Evolutionary conservation across 1,140 invertebrate species (phyloP).

Genomic region (Drosophila varians): DNA sequence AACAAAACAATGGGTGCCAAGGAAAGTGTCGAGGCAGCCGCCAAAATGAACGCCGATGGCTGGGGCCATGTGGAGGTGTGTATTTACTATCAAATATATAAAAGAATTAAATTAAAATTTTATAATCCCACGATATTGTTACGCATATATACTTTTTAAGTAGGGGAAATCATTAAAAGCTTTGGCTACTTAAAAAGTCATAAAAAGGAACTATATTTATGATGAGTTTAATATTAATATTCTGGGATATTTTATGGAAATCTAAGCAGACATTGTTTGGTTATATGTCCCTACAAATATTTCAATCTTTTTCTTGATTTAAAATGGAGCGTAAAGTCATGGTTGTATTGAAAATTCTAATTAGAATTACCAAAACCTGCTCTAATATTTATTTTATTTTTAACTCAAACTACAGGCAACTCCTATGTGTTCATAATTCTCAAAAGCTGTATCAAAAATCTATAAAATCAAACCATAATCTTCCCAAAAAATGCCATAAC

Average conservation of each 20-base stretch:
- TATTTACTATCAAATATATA: constrained; percentile 40
- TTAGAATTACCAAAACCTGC: too few species aligned
- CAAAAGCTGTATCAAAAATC: too few species aligned
- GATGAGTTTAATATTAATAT: not conserved
- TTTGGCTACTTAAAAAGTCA: constrained; percentile 24
- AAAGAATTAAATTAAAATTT: constrained; percentile 3
- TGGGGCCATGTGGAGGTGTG: constrained; percentile 90
- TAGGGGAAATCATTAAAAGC: constrained; percentile 1
- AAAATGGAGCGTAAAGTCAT: too few species aligned
- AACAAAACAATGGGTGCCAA: constrained; percentile 87
- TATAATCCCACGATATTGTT: too few species aligned
- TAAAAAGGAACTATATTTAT: not conserved
- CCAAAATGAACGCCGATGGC: constrained; percentile 89
- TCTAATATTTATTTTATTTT: too few species aligned
- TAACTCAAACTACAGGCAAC: too few species aligned
- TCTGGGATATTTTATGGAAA: too few species aligned
- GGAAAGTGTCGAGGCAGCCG: constrained; percentile 89
- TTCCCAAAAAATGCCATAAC: not conserved
- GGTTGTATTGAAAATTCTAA: too few species aligned
- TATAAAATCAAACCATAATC: not conserved
- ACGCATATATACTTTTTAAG: not conserved
- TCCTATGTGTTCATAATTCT: too few species aligned
- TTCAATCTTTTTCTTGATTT: too few species aligned
- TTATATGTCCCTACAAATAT: too few species aligned
- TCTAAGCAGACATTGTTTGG: too few species aligned